Conservation (phyloP, 1,140 invertebrate species). For the Drosophila parabipectinata region DNA sequence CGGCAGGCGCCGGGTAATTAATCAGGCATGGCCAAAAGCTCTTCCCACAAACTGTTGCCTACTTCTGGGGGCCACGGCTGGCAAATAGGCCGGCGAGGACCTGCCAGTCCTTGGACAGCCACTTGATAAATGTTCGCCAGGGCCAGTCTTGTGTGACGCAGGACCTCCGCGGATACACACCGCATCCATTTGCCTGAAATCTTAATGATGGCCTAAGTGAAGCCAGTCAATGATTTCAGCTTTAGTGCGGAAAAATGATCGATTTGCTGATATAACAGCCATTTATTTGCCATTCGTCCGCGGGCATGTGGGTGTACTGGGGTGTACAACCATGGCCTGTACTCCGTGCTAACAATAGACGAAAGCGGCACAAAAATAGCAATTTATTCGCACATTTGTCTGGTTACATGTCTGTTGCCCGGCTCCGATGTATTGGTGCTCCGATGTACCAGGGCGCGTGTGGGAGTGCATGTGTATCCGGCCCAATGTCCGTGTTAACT, state of each 20-base stretch:
- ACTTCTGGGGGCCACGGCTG: slow-evolving; percentile 36
- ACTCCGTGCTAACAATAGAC: slow-evolving; percentile 60
- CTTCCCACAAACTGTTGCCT: slow-evolving; percentile 29
- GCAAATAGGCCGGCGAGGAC: slow-evolving; percentile 10
- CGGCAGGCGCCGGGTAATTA: slow-evolving; percentile 46
- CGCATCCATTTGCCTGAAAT: slow-evolving; percentile 39
- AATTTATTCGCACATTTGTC: slow-evolving; percentile 57
- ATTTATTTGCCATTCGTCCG: slow-evolving; percentile 38
- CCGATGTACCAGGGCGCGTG: slow-evolving; percentile 11
- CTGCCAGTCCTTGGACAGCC: slow-evolving; percentile 15
- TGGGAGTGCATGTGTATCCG: neutral
- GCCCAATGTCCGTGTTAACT: slow-evolving; percentile 25
- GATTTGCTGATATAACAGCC: slow-evolving; percentile 44
- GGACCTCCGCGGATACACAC: slow-evolving; percentile 26
- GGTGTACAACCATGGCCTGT: slow-evolving; percentile 14
- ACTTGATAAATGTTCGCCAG: slow-evolving; percentile 59
- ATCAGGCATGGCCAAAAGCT: slow-evolving; percentile 24
- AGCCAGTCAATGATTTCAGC: slow-evolving; percentile 34
- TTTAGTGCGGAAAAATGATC: slow-evolving; percentile 45
- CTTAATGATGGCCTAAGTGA: slow-evolving; percentile 17
- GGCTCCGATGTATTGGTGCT: slow-evolving; percentile 10
- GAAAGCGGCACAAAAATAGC: slow-evolving; percentile 66
- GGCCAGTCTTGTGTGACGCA: slow-evolving; percentile 51
- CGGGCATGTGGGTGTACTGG: slow-evolving; percentile 6
- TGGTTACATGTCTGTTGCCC: slow-evolving; percentile 40